Percentiles rank a stretch among this genome's conserved stretches.
Evolutionary conservation across 2,888 invertebrate genomes (phyloP).

Genomic region (Polietes domitor): DNA sequence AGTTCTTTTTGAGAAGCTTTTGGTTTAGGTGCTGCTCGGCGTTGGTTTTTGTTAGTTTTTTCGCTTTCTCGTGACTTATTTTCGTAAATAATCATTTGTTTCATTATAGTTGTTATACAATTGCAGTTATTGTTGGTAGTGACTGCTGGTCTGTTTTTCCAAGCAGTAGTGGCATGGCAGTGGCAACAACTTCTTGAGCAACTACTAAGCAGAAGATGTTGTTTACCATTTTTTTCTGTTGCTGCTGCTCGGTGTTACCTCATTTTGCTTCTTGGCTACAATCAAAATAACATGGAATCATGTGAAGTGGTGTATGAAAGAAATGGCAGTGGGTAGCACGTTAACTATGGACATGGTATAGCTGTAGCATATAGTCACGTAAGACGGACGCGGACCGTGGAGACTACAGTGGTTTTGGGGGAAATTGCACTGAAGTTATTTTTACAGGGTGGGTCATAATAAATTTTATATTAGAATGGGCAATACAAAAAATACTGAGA

Average conservation of each 20-base stretch:
- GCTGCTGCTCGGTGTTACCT: too few relatives aligned
- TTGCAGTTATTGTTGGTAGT: conserved; percentile 30
- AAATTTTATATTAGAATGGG: too few relatives aligned
- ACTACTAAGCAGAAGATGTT: conserved; percentile 26
- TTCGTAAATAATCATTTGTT: conserved; percentile 41
- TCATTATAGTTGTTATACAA: conserved; percentile 41
- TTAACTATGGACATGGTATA: background rate
- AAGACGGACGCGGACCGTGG: background rate
- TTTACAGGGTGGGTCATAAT: too few relatives aligned
- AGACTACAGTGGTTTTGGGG: too few relatives aligned
- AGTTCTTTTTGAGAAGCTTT: background rate
- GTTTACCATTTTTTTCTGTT: conserved; percentile 19
- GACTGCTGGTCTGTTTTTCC: background rate
- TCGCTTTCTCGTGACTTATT: conserved; percentile 35
- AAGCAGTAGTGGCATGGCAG: background rate
- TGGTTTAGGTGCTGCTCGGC: background rate
- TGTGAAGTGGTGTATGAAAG: background rate
- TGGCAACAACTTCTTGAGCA: conserved; percentile 7
- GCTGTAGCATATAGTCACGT: background rate
- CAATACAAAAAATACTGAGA: too few relatives aligned
- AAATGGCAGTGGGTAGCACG: too few relatives aligned
- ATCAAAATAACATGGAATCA: background rate
- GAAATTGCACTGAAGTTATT: too few relatives aligned
- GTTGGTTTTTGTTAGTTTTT: background rate
- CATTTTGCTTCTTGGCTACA: background rate